Evolutionary conservation across 2,797 vertebrate species (phyloP), one percentile per base, ranked within the genome.

Genomic region (Urosaurus nigricauda): DNA sequence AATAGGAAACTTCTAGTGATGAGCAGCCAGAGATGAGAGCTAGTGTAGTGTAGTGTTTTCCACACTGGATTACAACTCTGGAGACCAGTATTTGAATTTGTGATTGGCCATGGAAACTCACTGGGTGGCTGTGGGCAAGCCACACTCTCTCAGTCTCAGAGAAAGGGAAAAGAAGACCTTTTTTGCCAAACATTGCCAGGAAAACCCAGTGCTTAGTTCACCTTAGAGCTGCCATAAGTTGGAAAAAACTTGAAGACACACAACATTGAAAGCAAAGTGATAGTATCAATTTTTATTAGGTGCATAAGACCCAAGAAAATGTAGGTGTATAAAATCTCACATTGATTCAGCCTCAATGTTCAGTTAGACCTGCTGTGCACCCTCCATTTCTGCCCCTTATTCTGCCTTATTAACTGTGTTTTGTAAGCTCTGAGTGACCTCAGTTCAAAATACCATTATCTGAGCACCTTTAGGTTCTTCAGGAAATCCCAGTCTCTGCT

Each of bases 401-500:
- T 89, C 79, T 83, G 35, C 71, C 26, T 71, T 70, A 89, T 89
- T 89, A 77, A 68, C 29, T 75, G 43, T 35, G 51, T 63, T 81
- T 68, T 68, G 71, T 63, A 77, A 26, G 40, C 73, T 82, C 14
- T 17, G 84, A 81, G 51, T 82, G 51, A 6, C 84, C 88, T 40
- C 70, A 53, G 40, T 82, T 89, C 71, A 70, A 82, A 85, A 77
- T 51, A 14, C 71, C 35, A 82, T 70, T 86, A 56, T 70, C 84
- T 83, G 71, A 56, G 47, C 60, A 78, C 35, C 79, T 47, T 77
- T 86, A 77, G 71, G 79, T 51, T 58, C 21, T 77, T 82, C 58
- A 65, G 84, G 63, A 89, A 89, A 89, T 86, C 70, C n/a, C 26
- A 75, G 70, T 63, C 70, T 40, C 40, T 68, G n/a, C 74, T 86